Evolutionary conservation across 2,113 vertebrate species (phyloP).

Genomic region (Beaufortia kweichowensis): DNA sequence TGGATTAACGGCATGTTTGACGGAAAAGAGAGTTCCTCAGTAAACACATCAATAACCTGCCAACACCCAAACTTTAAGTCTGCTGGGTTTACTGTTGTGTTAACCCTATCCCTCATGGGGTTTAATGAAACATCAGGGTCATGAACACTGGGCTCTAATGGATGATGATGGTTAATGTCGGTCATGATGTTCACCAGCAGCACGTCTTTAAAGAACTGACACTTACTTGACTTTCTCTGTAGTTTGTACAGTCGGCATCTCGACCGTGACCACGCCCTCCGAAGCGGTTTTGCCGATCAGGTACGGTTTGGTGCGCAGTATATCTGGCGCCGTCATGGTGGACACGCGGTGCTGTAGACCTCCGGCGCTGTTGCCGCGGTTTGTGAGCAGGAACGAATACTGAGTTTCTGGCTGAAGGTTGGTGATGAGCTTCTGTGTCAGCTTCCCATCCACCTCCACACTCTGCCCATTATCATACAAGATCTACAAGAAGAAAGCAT

Average conservation of each 20-base stretch:
- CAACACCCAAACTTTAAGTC: slow-evolving; percentile 33
- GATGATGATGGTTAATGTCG: background rate
- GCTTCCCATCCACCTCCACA: slow-evolving; percentile 93
- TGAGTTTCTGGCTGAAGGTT: slow-evolving; percentile 94
- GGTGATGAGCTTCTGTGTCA: slow-evolving; percentile 94
- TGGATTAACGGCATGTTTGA: slow-evolving; percentile 43
- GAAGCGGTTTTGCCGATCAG: slow-evolving; percentile 91
- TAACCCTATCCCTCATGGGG: slow-evolving; percentile 2
- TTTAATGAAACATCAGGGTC: slow-evolving; percentile 58
- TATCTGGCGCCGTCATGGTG: slow-evolving; percentile 91
- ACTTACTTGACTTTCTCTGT: slow-evolving; percentile 90
- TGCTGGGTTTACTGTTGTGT: slow-evolving; percentile 36
- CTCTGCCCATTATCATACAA: slow-evolving; percentile 98
- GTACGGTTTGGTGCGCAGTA: slow-evolving; percentile 90
- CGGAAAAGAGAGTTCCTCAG: slow-evolving; percentile 10
- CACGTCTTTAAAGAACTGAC: too few relatives aligned
- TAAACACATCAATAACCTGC: slow-evolving; percentile 39
- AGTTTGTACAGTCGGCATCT: slow-evolving; percentile 87
- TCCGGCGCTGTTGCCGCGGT: slow-evolving; percentile 95
- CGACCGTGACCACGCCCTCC: slow-evolving; percentile 94
- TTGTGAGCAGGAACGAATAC: slow-evolving; percentile 96
- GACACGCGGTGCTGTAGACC: slow-evolving; percentile 95
- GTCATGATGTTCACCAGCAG: background rate
- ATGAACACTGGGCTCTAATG: slow-evolving; percentile 51
- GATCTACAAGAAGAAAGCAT: slow-evolving; percentile 76